Evolutionary conservation across 2,888 invertebrate species (phyloP).

Genomic region (Alsophila aescularia): DNA sequence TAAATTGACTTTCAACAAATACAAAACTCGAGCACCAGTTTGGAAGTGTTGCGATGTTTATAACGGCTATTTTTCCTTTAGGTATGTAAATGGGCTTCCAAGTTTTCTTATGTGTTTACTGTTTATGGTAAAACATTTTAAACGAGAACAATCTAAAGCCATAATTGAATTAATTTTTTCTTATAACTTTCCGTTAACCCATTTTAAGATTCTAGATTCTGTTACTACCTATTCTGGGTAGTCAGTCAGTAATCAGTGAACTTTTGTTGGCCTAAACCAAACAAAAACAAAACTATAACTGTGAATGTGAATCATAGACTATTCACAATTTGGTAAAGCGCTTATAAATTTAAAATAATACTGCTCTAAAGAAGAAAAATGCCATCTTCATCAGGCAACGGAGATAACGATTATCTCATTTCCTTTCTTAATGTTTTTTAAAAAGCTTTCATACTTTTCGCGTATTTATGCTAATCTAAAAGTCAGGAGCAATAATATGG

Average conservation of each 20-base stretch:
- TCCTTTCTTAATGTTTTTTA: constrained; percentile 55
- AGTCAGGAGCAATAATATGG: constrained; percentile 62
- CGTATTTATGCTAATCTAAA: constrained; percentile 64
- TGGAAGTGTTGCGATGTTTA: constrained; percentile 35
- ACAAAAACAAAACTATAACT: neutral
- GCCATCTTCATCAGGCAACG: constrained; percentile 48
- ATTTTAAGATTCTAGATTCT: no score
- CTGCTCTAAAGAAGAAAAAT: constrained; percentile 43
- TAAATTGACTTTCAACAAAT: constrained; percentile 48
- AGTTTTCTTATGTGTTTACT: constrained; percentile 27
- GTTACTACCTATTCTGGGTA: no score
- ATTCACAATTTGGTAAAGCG: constrained; percentile 4
- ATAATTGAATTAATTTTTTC: no score
- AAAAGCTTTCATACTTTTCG: constrained; percentile 62
- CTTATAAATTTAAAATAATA: constrained; percentile 35
- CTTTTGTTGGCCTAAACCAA: neutral
- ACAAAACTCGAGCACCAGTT: constrained; percentile 30
- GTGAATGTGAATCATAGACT: neutral
- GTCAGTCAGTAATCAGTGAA: no score
- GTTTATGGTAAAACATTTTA: neutral
- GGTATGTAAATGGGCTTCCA: constrained; percentile 30
- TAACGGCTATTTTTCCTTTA: constrained; percentile 38
- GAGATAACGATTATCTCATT: constrained; percentile 53
- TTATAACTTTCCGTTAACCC: no score
- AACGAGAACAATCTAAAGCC: neutral